Base-by-base conservation (phyloP, 2,113 vertebrate species). In the Acrocephalus arundinaceus region DNA sequence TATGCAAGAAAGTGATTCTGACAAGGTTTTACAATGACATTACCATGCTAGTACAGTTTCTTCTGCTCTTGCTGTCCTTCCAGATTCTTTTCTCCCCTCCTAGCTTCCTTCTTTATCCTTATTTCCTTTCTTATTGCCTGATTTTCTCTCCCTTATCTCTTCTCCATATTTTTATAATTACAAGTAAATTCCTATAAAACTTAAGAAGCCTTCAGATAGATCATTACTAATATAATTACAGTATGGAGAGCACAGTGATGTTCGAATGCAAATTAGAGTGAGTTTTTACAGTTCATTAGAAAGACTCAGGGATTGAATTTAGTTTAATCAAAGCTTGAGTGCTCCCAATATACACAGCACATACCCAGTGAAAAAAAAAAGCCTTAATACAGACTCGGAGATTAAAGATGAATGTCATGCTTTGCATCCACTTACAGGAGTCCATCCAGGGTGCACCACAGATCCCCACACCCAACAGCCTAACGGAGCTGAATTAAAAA, bases 281-380 rank as follows among this genome's bases (percentile, higher is more conserved):
- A 87, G 62, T 83, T 96, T 97, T 94, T 76, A 78, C 71, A 94
- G 90, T 96, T 96, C 91, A 96, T 97, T 94, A 96, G 68, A 94
- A 95, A 94, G 92, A 94, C 57, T 91, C 1, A 0, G 81, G 87
- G 78, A 94, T 73, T 95, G 91, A 94, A 96, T 96, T 95, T 73
- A 86, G 57, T 97, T 96, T 96, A 97, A 95, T 97, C 94, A 96
- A 97, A 94, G 87, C 87, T 88, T 55, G 85, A 96, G 93, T 91
- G 79, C 35, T 96, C 72, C 81, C 66, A 77, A 75, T 85, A 94
- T 87, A 94, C 85, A 87, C n/a, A 91, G 83, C 62, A 92, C 71
- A 94, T 71, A 84, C 43, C 45, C 49, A 91, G 33, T 63, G n/a
- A 25, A 58, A 73, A 91, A 79, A 78, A 80, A 78, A 68, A 74